Percentiles rank a stretch among this genome's conserved stretches.
Evolutionary conservation across 2,113 vertebrate genomes (phyloP).

Genomic region (Lagopus muta): DNA sequence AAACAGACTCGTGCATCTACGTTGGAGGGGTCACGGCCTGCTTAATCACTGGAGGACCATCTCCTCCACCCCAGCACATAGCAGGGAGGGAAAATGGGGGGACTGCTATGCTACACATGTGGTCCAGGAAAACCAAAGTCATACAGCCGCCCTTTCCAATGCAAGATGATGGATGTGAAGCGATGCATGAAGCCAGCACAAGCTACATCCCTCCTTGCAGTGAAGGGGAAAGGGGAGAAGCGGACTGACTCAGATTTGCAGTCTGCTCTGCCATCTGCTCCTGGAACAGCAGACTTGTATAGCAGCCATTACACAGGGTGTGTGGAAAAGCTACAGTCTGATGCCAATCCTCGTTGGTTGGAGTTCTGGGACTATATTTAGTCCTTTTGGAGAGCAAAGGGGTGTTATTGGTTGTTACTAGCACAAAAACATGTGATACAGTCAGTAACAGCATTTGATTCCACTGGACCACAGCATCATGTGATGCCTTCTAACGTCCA

Average conservation of each 20-base stretch:
- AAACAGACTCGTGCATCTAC: not conserved
- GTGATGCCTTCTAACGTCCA: constrained; percentile 5
- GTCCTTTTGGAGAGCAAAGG: not conserved
- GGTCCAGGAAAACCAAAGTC: constrained; percentile 56
- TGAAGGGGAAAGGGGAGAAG: not conserved
- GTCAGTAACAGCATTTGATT: not conserved
- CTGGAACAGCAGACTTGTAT: rapidly evolving
- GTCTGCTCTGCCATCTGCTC: constrained; percentile 42
- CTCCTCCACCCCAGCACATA: not conserved
- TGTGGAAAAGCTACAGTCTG: not conserved
- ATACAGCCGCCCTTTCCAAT: not conserved
- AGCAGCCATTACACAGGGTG: not conserved
- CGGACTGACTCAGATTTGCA: rapidly evolving
- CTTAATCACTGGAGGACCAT: not conserved
- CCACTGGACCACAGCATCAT: not conserved
- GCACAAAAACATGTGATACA: constrained; percentile 52
- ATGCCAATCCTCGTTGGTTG: not conserved
- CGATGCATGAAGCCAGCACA: not conserved
- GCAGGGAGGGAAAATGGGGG: not conserved
- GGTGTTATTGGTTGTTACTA: constrained; percentile 2
- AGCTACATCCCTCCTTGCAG: not conserved
- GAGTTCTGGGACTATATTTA: constrained; percentile 16
- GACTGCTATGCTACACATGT: not conserved
- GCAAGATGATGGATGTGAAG: not conserved
- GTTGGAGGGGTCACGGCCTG: not conserved